phyloP scores from a whole-genome alignment of 2,113 vertebrate genomes.

The Macrotus californicus region DNA sequence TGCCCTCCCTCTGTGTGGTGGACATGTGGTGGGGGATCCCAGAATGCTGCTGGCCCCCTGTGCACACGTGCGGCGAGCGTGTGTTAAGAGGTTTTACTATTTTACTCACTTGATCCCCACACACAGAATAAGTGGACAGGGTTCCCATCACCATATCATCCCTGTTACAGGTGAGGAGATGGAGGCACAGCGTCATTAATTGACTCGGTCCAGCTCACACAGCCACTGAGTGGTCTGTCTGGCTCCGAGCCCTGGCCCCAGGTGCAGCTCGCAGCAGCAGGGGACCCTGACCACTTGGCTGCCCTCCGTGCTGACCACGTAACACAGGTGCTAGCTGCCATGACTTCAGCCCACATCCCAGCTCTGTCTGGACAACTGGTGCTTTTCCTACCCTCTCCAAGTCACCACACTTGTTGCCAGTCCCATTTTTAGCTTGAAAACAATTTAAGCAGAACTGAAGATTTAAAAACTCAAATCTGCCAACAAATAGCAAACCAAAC shows the following conservation, averaged over 20 bases:
- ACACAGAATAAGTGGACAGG: not conserved
- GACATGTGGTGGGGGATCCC: not conserved
- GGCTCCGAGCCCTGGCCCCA: too few species aligned
- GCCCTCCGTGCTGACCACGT: not conserved
- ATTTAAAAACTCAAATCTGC: not conserved
- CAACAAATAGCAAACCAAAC: not conserved
- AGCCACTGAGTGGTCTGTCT: not conserved
- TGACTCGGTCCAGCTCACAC: not conserved
- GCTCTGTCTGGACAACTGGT: not conserved
- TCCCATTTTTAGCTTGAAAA: not conserved
- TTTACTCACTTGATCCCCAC: not conserved
- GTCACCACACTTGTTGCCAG: fast-evolving
- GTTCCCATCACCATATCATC: not conserved
- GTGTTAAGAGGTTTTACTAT: not conserved
- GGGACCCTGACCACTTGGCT: fast-evolving
- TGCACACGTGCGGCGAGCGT: not conserved
- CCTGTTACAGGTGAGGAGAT: not conserved
- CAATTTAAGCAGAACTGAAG: not conserved
- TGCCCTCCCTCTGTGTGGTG: not conserved
- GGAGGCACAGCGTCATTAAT: not conserved
- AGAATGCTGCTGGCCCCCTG: not conserved
- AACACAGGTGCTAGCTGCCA: fast-evolving
- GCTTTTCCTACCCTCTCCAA: not conserved
- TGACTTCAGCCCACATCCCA: not conserved
- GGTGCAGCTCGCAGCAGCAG: not conserved